phyloP scores from a whole-genome alignment of 1,140 invertebrate genomes.

The Drosophila sucinea region DNA sequence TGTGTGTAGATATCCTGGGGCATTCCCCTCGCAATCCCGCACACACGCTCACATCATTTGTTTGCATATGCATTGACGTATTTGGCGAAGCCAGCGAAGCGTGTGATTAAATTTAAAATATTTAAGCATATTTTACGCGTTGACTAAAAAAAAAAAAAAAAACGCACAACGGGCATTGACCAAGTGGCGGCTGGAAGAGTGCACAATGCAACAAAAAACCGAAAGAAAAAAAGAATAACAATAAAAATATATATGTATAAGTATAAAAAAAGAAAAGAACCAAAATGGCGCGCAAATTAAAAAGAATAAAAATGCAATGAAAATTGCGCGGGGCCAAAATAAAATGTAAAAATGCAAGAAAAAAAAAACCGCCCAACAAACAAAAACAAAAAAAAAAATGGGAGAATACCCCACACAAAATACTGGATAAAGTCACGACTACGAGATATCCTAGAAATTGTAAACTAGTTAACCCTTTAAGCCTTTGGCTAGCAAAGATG shows the following conservation, averaged over 20 bases:
- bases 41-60: slow-evolving; percentile 55
- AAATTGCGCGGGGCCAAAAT: slow-evolving; percentile 59
- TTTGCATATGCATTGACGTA: slow-evolving; percentile 80
- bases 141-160: slow-evolving; percentile 55
- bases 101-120: slow-evolving; percentile 82
- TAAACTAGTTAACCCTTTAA: too few relatives aligned
- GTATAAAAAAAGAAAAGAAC: slow-evolving; percentile 65
- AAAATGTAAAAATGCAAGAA: slow-evolving; percentile 65
- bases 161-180: slow-evolving; percentile 46
- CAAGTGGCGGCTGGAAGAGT: slow-evolving; percentile 27
- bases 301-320: slow-evolving; percentile 68
- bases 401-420: not conserved
- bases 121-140: slow-evolving; percentile 81
- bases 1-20: slow-evolving; percentile 9
- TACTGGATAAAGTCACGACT: too few relatives aligned
- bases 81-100: slow-evolving; percentile 72
- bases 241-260: slow-evolving; percentile 75
- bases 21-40: not conserved
- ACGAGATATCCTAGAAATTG: too few relatives aligned
- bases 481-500: too few relatives aligned
- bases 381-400: slow-evolving; percentile 41
- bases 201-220: slow-evolving; percentile 55
- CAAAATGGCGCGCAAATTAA: slow-evolving; percentile 75
- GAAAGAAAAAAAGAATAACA: slow-evolving; percentile 76
- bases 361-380: slow-evolving; percentile 13